Conservation (phyloP, 2,888 invertebrate species). For the Lasioglossum malachurum region DNA sequence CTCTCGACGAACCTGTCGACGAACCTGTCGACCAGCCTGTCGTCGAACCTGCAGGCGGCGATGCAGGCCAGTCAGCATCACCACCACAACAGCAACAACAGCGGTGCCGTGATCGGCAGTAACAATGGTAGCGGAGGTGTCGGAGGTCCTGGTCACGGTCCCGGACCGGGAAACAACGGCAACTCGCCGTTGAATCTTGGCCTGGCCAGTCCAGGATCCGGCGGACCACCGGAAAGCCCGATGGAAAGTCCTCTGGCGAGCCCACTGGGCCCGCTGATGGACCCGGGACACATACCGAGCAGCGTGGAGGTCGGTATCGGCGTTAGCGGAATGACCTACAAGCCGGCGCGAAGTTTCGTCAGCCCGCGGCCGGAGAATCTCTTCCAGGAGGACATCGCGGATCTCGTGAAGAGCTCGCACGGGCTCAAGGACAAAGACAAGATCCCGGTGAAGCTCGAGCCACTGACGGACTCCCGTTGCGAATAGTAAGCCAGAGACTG, state of each 20-base stretch:
- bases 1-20: slow-evolving; percentile 86
- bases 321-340: slow-evolving; percentile 88
- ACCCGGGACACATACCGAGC: slow-evolving; percentile 86
- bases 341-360: slow-evolving; percentile 88
- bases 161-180: slow-evolving; percentile 77
- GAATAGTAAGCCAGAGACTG: slow-evolving; percentile 84
- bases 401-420: slow-evolving; percentile 87
- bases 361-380: slow-evolving; percentile 87
- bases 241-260: slow-evolving; percentile 88
- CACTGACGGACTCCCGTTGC: slow-evolving; percentile 88
- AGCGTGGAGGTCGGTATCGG: slow-evolving; percentile 87
- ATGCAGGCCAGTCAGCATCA: slow-evolving; percentile 85
- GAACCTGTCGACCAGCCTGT: slow-evolving; percentile 82
- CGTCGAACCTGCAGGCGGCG: slow-evolving; percentile 83
- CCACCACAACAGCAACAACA: slow-evolving; percentile 83
- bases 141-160: slow-evolving; percentile 75
- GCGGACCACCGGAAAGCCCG: slow-evolving; percentile 86
- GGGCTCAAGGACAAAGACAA: slow-evolving; percentile 83
- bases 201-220: slow-evolving; percentile 85
- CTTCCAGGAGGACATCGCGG: slow-evolving; percentile 88
- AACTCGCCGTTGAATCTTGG: slow-evolving; percentile 85
- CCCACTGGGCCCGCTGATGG: slow-evolving; percentile 88
- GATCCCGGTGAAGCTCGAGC: slow-evolving; percentile 91
- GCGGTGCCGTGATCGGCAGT: slow-evolving; percentile 69
- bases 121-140: slow-evolving; percentile 75